phyloP scores from a whole-genome alignment of 2,113 vertebrate species.

The Cacatua alba region DNA sequence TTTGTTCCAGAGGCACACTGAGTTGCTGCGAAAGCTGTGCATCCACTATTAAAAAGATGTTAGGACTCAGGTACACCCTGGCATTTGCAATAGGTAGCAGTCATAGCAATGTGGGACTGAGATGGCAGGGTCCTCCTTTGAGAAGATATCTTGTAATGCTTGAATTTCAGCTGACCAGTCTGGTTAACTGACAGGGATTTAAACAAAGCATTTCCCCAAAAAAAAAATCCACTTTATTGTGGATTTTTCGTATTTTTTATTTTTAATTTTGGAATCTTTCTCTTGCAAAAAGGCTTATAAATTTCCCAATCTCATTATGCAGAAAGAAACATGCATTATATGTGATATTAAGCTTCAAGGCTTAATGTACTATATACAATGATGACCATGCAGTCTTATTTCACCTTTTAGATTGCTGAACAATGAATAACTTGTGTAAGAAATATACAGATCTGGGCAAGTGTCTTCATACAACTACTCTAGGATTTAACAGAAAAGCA shows the following conservation, averaged over 20 bases:
- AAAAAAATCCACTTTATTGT: not conserved
- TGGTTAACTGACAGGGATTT: not conserved
- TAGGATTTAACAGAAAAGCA: not conserved
- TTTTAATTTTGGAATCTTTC: not conserved
- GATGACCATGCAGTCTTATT: not conserved
- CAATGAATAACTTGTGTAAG: not conserved
- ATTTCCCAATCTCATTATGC: not conserved
- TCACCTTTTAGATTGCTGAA: not conserved
- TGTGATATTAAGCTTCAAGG: not conserved
- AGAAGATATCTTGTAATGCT: not conserved
- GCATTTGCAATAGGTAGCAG: fast-evolving
- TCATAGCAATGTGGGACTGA: fast-evolving
- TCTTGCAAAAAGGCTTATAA: not conserved
- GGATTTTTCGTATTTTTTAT: not conserved
- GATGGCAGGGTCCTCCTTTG: not conserved
- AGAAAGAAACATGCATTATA: not conserved
- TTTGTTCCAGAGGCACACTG: not conserved
- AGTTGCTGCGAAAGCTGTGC: fast-evolving
- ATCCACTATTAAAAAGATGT: not conserved
- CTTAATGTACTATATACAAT: not conserved
- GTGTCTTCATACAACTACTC: not conserved
- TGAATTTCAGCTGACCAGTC: not conserved
- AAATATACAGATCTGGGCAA: not conserved
- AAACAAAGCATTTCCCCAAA: not conserved
- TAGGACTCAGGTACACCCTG: not conserved